Conservation (phyloP, 2,113 vertebrate genomes). For the Sardina pilchardus region DNA sequence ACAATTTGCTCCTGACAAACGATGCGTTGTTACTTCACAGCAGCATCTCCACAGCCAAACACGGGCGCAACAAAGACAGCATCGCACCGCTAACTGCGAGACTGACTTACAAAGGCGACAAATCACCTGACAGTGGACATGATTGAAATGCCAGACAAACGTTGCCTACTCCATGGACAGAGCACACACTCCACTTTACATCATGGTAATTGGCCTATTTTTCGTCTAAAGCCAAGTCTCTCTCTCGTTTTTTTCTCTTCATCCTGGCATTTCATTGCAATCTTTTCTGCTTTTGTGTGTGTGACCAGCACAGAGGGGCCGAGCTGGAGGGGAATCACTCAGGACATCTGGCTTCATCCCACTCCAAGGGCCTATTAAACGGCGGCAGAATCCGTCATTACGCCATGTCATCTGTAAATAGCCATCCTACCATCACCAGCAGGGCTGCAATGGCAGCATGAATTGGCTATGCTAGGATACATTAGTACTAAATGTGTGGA, state of each 20-base stretch:
- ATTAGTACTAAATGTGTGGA: neutral
- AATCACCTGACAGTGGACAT: conserved; percentile 13
- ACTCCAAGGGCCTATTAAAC: neutral
- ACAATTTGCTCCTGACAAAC: conserved; percentile 47
- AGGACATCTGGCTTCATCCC: neutral
- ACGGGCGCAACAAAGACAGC: neutral
- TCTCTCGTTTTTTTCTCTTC: neutral
- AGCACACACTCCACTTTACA: neutral
- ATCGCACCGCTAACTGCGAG: neutral
- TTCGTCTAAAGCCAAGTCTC: neutral
- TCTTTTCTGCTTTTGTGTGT: neutral
- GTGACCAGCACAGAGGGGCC: neutral
- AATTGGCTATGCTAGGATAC: neutral
- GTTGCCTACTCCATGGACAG: neutral
- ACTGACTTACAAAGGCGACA: conserved; percentile 12
- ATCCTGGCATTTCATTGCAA: neutral
- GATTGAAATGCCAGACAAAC: conserved; percentile 15
- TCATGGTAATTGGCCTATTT: neutral
- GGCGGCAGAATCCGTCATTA: neutral
- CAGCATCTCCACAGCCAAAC: conserved; percentile 50
- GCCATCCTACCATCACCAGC: neutral
- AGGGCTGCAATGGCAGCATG: neutral
- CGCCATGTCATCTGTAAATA: neutral
- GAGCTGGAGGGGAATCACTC: neutral
- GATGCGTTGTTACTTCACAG: conserved; percentile 46